Conservation (phyloP, 2,888 invertebrate genomes). For the Coenonympha glycerion region DNA sequence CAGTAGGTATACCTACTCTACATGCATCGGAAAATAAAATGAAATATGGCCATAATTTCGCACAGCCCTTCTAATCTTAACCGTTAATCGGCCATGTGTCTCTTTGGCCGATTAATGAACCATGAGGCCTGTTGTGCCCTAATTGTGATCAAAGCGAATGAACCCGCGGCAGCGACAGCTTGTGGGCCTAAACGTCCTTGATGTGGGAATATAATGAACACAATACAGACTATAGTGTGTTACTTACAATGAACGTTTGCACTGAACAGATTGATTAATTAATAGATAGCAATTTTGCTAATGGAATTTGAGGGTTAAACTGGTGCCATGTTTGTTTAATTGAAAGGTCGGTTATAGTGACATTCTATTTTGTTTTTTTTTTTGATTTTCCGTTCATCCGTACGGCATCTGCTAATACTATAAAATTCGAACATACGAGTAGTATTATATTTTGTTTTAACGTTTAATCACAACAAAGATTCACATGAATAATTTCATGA, state of each 20-base stretch:
- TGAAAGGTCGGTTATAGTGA: too few species aligned
- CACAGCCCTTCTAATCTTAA: constrained; percentile 7
- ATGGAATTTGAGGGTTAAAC: not conserved
- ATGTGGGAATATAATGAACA: not conserved
- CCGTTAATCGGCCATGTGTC: constrained; percentile 10
- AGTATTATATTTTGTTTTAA: too few species aligned
- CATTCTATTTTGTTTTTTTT: too few species aligned
- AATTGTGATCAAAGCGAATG: constrained; percentile 27
- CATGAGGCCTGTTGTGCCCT: constrained; percentile 21
- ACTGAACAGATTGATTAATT: constrained; percentile 2
- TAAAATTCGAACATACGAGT: too few species aligned
- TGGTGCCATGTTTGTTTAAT: too few species aligned
- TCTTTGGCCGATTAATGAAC: constrained; percentile 21
- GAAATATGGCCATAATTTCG: not conserved
- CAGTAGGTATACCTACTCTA: too few species aligned
- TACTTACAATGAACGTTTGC: not conserved
- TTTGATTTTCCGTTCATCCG: too few species aligned
- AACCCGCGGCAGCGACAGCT: constrained; percentile 9
- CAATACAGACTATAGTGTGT: too few species aligned
- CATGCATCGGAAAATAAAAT: not conserved
- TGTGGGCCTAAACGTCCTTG: constrained; percentile 6
- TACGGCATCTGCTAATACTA: too few species aligned
- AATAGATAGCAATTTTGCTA: not conserved
- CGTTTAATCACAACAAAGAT: too few species aligned
- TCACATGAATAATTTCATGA: too few species aligned